Evolutionary conservation across 1,140 invertebrate species (phyloP).

Genomic region (Bilobella aurantiaca): DNA sequence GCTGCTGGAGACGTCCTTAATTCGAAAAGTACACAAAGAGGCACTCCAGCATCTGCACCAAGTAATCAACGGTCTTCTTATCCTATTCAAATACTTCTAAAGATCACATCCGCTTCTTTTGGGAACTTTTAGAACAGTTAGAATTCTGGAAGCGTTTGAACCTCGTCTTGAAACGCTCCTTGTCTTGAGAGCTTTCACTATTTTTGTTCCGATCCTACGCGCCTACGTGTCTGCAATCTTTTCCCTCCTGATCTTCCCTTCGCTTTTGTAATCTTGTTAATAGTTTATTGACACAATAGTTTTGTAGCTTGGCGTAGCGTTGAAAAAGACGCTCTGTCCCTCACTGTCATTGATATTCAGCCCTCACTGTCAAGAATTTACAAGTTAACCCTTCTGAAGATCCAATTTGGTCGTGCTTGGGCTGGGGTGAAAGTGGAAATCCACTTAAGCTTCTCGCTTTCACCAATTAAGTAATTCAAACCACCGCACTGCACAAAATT

Average conservation of each 20-base stretch:
- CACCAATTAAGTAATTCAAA: too few species aligned
- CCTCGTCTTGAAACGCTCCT: too few species aligned
- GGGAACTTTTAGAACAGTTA: too few species aligned
- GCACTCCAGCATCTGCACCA: neutral
- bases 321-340: neutral
- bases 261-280: constrained; percentile 26
- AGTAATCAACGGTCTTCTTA: neutral
- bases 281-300: constrained; percentile 34
- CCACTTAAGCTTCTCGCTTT: too few species aligned
- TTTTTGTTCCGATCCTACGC: neutral
- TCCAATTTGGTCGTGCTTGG: too few species aligned
- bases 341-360: neutral
- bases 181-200: too few species aligned
- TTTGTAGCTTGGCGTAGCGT: neutral
- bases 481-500: too few species aligned
- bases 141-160: constrained; percentile 1
- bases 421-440: too few species aligned
- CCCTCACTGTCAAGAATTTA: too few species aligned
- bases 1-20: constrained; percentile 30
- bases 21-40: constrained; percentile 33
- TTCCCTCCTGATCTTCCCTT: neutral
- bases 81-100: constrained; percentile 2
- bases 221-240: neutral
- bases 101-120: neutral
- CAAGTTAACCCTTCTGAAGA: too few species aligned